A percentile compares a stretch with the other conserved stretches of the same genome.
Conservation (phyloP, 2,113 vertebrate species). For the Pycnonotus jocosus region DNA sequence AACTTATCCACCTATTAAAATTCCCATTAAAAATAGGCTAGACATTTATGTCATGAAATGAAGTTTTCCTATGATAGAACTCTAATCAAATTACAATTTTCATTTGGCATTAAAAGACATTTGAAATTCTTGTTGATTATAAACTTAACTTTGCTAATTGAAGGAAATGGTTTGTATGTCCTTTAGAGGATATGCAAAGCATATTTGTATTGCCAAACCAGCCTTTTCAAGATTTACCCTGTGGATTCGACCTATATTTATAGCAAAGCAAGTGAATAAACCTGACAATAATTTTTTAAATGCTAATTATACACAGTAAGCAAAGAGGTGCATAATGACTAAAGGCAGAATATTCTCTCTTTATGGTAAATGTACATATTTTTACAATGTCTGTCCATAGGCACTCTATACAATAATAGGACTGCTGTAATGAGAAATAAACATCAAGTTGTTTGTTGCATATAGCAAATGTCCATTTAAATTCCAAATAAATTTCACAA, state of each 20-base stretch:
- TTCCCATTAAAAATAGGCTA: neutral
- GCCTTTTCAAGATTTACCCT: neutral
- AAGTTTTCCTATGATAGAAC: neutral
- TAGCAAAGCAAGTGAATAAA: neutral
- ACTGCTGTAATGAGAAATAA: neutral
- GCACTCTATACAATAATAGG: neutral
- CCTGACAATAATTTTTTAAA: neutral
- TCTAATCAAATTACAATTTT: constrained; percentile 12
- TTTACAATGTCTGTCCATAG: neutral
- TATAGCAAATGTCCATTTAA: neutral
- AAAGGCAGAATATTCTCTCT: neutral
- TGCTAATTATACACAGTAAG: neutral
- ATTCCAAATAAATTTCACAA: neutral
- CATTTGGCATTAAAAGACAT: neutral
- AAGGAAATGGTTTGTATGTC: constrained; percentile 6
- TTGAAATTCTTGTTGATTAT: neutral
- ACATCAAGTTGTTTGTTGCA: neutral
- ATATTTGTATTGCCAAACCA: neutral
- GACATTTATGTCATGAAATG: neutral
- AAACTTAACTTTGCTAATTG: constrained; percentile 29
- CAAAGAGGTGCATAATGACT: neutral
- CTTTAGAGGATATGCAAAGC: neutral
- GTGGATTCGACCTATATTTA: constrained; percentile 3
- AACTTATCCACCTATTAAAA: neutral
- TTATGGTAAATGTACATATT: neutral